A percentile compares a stretch with the other conserved stretches of the same genome.
Evolutionary conservation across 2,113 vertebrate species (phyloP).

Genomic region (Aptenodytes patagonicus): DNA sequence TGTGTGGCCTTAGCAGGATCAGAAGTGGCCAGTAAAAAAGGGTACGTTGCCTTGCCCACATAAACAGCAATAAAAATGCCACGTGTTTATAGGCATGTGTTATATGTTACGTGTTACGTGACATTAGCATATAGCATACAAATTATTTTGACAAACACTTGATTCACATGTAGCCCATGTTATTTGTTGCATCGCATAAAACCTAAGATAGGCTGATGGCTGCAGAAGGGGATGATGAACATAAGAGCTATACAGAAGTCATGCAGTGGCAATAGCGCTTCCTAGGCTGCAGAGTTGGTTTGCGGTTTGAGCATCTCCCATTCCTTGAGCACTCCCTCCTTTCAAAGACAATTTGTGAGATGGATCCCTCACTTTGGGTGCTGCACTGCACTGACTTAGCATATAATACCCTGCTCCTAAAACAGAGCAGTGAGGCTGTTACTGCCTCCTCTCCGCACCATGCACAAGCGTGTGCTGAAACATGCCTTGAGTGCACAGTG

Average conservation of each 20-base stretch:
- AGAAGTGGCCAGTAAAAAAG: neutral
- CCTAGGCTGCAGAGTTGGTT: neutral
- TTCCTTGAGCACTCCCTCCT: neutral
- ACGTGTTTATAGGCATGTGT: neutral
- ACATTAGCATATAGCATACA: neutral
- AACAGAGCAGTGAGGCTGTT: neutral
- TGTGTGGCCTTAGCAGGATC: neutral
- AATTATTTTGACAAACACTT: neutral
- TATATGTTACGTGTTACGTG: neutral
- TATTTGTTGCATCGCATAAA: neutral
- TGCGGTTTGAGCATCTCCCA: neutral
- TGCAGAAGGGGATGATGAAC: neutral
- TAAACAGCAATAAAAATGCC: neutral
- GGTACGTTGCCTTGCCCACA: neutral
- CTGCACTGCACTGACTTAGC: neutral
- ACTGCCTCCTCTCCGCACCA: neutral
- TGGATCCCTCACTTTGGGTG: neutral
- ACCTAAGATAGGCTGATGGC: neutral
- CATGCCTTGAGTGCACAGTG: no score
- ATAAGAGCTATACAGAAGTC: rapidly evolving
- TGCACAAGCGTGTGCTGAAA: neutral
- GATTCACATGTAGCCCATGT: neutral
- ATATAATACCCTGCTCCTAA: neutral
- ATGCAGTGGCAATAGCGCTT: neutral
- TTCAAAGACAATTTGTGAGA: neutral